phyloP scores from a whole-genome alignment of 2,113 vertebrate genomes.

The Triplophysa rosa region DNA sequence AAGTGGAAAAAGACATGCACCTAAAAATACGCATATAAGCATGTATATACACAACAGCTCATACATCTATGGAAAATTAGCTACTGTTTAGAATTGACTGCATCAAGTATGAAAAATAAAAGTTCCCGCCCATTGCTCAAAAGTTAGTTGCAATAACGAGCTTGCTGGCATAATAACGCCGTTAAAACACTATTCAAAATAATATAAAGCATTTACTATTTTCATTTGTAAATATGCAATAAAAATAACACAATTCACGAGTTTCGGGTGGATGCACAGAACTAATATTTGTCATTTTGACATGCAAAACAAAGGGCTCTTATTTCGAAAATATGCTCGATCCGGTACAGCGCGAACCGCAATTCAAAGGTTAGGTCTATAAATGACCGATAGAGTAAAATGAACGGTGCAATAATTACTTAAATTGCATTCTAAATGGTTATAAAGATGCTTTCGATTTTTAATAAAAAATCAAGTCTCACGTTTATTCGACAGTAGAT shows the following conservation, averaged over 20 bases:
- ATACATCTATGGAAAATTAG: background rate
- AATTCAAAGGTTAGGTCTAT: background rate
- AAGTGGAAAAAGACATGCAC: conserved; percentile 7
- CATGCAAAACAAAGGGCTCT: conserved; percentile 61
- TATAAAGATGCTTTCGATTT: background rate
- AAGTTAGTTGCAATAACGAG: conserved; percentile 48
- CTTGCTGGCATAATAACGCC: background rate
- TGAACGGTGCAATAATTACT: background rate
- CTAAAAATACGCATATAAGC: background rate
- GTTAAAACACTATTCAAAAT: background rate
- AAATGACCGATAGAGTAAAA: background rate
- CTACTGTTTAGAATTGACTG: background rate
- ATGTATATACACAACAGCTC: background rate
- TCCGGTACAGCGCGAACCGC: conserved; percentile 44
- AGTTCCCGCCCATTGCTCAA: conserved; percentile 56
- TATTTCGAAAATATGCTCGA: conserved; percentile 59
- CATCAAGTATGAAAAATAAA: conserved; percentile 53
- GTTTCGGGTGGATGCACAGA: too few relatives aligned
- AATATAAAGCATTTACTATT: conserved; percentile 24
- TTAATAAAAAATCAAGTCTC: conserved; percentile 28
- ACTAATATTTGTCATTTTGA: conserved; percentile 33
- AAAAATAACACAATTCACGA: background rate
- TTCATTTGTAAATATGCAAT: conserved; percentile 13
- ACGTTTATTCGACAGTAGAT: conserved; percentile 51
- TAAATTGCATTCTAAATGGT: background rate